Conservation (phyloP, 2,888 invertebrate species). For the Clistopyga incitator region DNA sequence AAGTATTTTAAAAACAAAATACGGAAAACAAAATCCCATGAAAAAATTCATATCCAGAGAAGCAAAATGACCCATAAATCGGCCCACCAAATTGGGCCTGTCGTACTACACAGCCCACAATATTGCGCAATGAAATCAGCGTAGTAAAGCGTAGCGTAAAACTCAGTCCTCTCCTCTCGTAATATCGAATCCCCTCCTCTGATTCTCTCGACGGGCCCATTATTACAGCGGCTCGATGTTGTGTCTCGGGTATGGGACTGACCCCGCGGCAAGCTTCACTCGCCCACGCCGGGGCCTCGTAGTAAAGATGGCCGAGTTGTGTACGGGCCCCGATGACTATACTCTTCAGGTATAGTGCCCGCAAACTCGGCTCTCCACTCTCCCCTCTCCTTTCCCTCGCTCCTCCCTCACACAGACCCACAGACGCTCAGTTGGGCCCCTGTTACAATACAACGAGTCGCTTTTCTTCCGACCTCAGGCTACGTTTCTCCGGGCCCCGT, state of each 20-base stretch:
- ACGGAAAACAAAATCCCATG: no score
- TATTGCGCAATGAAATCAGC: slow-evolving; percentile 60
- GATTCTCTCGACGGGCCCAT: slow-evolving; percentile 64
- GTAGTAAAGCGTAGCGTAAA: slow-evolving; percentile 77
- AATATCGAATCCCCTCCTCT: slow-evolving; percentile 66
- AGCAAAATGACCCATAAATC: not conserved
- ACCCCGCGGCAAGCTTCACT: slow-evolving; percentile 70
- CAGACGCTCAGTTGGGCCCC: slow-evolving; percentile 5
- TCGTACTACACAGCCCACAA: slow-evolving; percentile 44
- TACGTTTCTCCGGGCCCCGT: slow-evolving; percentile 35
- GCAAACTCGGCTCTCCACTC: slow-evolving; percentile 26
- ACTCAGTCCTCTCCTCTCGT: slow-evolving; percentile 63
- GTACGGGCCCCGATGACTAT: slow-evolving; percentile 64
- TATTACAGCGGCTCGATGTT: slow-evolving; percentile 61
- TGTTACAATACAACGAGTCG: slow-evolving; percentile 36
- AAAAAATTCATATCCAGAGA: not conserved
- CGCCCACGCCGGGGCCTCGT: slow-evolving; percentile 79
- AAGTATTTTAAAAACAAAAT: no score
- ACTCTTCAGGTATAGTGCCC: slow-evolving; percentile 42
- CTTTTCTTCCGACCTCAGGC: slow-evolving; percentile 49
- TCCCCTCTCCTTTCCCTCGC: slow-evolving; percentile 35
- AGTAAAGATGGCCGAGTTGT: slow-evolving; percentile 80
- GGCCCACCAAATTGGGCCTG: not conserved
- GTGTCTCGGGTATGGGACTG: slow-evolving; percentile 56
- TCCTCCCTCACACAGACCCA: not conserved